Base-by-base conservation (phyloP, 2,797 vertebrate species). In the Avahi laniger region DNA sequence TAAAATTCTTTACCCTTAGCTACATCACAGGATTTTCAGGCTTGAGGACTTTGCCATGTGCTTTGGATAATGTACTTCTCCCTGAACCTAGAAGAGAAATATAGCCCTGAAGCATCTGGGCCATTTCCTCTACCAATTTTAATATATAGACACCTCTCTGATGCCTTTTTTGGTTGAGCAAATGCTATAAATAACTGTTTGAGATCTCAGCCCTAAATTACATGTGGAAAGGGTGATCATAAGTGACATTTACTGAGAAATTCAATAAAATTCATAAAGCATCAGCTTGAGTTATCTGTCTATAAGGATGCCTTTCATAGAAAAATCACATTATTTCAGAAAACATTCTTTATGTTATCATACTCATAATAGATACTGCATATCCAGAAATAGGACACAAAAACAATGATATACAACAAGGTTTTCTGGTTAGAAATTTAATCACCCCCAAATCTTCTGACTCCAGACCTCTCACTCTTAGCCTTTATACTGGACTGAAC, bases 181-280 rank as follows among this genome's bases (percentile, higher is more conserved):
- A 84, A 89, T 87, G 24, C 26, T 82, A 18, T 63, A 92, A 38
- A 89, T 78, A 92, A 90, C n/a, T 67, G 0, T 82, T 50, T 43
- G 33, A 7, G 35, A 89, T 95, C 26, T 89, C 70, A 93, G 41
- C 20, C 35, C 41, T 81, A 76, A 90, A 59, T 90, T 92, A 92
- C 72, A 46, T 75, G 38, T 46, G 24, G 17, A 94, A 87, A 89
- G 7, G 22, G 33, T 93, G 28, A 81, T 48, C n/a, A 50, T 20
- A 57, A 57, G 24, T 72, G 11, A 57, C 92, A 90, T 50, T 72
- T 50, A 88, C 46, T 67, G 61, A 89, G 46, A 81, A 91, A 78
- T 81, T 93, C 14, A 48, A 91, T 38, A 93, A 93, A 86, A 82
- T 79, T 1, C 73, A 79, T 82, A 57, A 85, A 78, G 61, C 18